Conservation (phyloP, 1,140 invertebrate species). For the Hermetia illucens region DNA sequence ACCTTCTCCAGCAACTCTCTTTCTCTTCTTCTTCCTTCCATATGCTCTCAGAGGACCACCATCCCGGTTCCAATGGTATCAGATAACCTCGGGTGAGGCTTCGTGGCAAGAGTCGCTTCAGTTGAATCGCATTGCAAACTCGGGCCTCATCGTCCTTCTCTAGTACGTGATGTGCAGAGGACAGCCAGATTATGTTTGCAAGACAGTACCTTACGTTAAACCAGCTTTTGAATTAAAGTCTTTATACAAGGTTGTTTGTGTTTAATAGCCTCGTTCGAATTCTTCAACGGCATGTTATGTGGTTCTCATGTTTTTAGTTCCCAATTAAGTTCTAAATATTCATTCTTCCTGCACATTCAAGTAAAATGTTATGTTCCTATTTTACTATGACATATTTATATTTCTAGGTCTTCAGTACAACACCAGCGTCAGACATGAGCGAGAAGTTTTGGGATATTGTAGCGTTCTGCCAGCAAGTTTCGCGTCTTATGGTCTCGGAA, state of each 20-base stretch:
- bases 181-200: no score
- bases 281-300: background rate
- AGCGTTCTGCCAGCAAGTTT: constrained; percentile 87
- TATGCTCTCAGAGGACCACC: no score
- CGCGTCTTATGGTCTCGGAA: constrained; percentile 88
- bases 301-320: constrained; percentile 3
- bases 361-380: background rate
- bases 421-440: constrained; percentile 81
- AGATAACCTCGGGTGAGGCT: no score
- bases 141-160: no score
- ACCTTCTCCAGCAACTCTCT: no score
- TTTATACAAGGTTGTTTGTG: background rate
- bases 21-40: no score
- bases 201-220: no score
- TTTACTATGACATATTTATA: constrained; percentile 1
- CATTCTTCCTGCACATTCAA: background rate
- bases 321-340: background rate
- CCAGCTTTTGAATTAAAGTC: background rate
- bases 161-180: no score
- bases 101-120: no score
- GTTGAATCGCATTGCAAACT: no score
- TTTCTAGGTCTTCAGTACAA: constrained; percentile 74
- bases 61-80: no score
- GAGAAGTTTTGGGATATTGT: constrained; percentile 91
- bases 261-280: background rate